A percentile compares a stretch with the other conserved stretches of the same genome.
These are phyloP conservation scores for Diorhabda carinulata DNA, from an alignment of 1,140 invertebrate species.

Conservation along the genomic window DNA sequence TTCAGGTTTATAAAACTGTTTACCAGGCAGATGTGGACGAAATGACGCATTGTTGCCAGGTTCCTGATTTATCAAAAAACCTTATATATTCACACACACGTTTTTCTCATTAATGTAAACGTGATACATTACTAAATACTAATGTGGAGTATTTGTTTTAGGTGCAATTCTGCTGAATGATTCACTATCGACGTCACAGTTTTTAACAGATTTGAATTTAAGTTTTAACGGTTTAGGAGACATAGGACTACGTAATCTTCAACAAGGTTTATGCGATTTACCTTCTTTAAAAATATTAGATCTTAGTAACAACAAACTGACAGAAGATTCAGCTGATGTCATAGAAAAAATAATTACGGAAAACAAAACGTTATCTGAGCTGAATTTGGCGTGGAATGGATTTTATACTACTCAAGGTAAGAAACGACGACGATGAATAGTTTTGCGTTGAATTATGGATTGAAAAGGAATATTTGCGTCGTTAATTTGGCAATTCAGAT, in stretches of 20 bases:
- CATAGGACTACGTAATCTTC: constrained; percentile 42
- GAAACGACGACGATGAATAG: too few species aligned
- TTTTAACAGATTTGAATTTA: constrained; percentile 45
- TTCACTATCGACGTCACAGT: constrained; percentile 39
- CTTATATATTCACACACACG: not conserved
- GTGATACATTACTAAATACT: not conserved
- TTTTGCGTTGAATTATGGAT: too few species aligned
- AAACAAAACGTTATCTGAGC: constrained; percentile 46
- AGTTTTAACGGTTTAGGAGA: constrained; percentile 48
- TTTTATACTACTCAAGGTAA: constrained; percentile 38
- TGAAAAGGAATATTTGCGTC: too few species aligned
- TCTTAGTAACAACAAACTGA: constrained; percentile 49
- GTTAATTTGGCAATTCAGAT: too few species aligned
- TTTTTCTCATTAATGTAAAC: not conserved
- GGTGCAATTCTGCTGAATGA: constrained; percentile 42
- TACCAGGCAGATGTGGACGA: too few species aligned
- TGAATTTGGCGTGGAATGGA: constrained; percentile 52
- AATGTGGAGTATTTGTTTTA: not conserved
- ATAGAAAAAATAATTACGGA: constrained; percentile 48
- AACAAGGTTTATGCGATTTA: constrained; percentile 42
- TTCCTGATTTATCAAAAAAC: not conserved
- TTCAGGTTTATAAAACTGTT: too few species aligned
- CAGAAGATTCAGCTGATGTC: constrained; percentile 38
- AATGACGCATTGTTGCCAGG: too few species aligned
- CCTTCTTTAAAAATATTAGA: constrained; percentile 44